These are phyloP conservation scores for Bellardia bayeri DNA, from an alignment of 2,888 invertebrate species.

Conservation along the genomic window DNA sequence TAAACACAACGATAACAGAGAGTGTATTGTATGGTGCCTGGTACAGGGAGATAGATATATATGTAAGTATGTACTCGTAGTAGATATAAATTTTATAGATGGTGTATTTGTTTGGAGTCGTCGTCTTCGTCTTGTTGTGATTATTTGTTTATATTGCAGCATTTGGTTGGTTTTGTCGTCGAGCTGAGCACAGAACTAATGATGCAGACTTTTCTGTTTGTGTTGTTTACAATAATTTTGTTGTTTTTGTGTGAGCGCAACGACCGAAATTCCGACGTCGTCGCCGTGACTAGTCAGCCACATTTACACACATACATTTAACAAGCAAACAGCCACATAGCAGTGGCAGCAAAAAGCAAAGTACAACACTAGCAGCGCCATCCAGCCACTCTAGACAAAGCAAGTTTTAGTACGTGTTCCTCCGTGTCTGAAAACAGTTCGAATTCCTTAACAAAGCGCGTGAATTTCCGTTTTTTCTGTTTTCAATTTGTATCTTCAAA, in stretches of 20 bases:
- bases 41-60: conserved; percentile 49
- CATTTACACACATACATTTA: conserved; percentile 39
- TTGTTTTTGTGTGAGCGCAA: conserved; percentile 57
- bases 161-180: conserved; percentile 18
- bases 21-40: conserved; percentile 63
- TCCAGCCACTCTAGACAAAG: conserved; percentile 77
- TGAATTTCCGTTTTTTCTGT: conserved; percentile 65
- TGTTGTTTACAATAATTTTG: conserved; percentile 23
- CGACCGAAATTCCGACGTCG: conserved; percentile 69
- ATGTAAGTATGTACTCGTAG: neutral
- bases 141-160: conserved; percentile 64
- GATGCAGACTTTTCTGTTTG: conserved; percentile 68
- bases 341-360: conserved; percentile 44
- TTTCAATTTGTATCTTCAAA: conserved; percentile 68
- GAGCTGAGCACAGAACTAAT: conserved; percentile 56
- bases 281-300: conserved; percentile 68
- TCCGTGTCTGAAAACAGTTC: conserved; percentile 84
- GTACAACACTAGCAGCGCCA: conserved; percentile 62
- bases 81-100: conserved; percentile 46
- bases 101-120: conserved; percentile 32
- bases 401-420: conserved; percentile 84
- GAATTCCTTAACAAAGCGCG: conserved; percentile 76
- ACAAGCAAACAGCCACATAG: conserved; percentile 41
- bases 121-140: conserved; percentile 47
- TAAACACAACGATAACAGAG: conserved; percentile 48